These are phyloP conservation scores for Calyptomena viridis DNA, from an alignment of 2,113 vertebrate genomes.

Conservation along the genomic window DNA sequence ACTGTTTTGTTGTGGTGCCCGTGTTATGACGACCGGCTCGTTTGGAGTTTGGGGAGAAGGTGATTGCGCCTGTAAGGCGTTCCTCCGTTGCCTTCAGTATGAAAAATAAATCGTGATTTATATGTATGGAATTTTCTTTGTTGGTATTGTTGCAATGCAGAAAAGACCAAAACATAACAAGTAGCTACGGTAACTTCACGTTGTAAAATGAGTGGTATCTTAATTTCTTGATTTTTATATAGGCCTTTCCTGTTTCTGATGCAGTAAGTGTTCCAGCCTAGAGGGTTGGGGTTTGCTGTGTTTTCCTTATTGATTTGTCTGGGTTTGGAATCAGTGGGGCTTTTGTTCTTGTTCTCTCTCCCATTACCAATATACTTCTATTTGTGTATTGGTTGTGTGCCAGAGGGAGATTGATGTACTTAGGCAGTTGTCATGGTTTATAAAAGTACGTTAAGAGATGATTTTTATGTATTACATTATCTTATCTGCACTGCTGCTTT, in stretches of 20 bases:
- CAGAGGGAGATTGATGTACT: not conserved
- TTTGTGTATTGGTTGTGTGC: not conserved
- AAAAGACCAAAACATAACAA: not conserved
- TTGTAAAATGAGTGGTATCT: not conserved
- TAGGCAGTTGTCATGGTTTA: not conserved
- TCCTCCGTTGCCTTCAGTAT: not conserved
- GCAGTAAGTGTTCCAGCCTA: not conserved
- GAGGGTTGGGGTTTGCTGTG: rapidly evolving
- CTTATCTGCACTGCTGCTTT: not conserved
- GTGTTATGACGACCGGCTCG: not conserved
- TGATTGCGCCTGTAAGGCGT: not conserved
- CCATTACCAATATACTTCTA: not conserved
- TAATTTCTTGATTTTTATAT: not conserved
- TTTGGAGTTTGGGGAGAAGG: not conserved
- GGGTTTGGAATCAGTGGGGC: not conserved
- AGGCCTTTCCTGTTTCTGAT: not conserved
- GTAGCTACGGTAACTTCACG: rapidly evolving
- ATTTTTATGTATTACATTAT: not conserved
- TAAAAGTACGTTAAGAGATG: not conserved
- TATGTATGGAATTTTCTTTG: not conserved
- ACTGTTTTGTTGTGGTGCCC: not conserved
- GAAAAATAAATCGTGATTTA: not conserved
- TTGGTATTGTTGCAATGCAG: not conserved
- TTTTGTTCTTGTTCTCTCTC: not conserved
- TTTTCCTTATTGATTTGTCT: not conserved